Percentiles rank a stretch among this genome's conserved stretches.
Evolutionary conservation across 2,113 vertebrate species (phyloP).

Genomic region (Meriones unguiculatus): DNA sequence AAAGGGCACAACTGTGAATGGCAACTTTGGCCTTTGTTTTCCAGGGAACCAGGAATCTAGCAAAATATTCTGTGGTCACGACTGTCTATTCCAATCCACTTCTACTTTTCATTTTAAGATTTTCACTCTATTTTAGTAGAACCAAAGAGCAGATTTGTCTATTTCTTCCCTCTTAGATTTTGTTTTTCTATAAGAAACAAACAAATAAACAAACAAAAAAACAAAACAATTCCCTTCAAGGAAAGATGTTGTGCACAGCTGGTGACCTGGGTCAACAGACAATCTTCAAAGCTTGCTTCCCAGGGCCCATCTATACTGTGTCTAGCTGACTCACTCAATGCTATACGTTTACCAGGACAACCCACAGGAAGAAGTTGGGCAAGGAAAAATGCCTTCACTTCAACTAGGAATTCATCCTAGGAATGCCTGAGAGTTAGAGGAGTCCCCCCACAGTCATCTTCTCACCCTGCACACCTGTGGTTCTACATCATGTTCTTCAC

Average conservation of each 20-base stretch:
- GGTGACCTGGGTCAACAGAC: neutral
- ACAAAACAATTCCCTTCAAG: neutral
- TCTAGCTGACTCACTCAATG: neutral
- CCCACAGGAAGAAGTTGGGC: neutral
- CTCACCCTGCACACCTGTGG: too few species aligned
- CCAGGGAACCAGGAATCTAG: neutral
- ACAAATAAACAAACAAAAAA: neutral
- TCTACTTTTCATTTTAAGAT: neutral
- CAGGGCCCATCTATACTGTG: neutral
- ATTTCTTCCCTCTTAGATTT: neutral
- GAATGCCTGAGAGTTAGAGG: neutral
- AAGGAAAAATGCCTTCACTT: neutral
- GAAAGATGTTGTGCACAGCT: neutral
- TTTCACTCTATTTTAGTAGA: neutral
- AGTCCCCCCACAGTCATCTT: neutral
- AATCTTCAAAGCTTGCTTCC: neutral
- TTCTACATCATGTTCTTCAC: neutral
- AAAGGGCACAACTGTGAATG: neutral
- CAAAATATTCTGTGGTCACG: fast-evolving
- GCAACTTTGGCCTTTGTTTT: neutral
- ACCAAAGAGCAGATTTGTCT: neutral
- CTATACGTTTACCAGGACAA: neutral
- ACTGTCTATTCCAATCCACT: neutral
- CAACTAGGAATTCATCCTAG: neutral
- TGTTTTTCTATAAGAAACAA: neutral